Base-by-base conservation (phyloP, 2,888 invertebrate species). In the Caenorhabditis becei region DNA sequence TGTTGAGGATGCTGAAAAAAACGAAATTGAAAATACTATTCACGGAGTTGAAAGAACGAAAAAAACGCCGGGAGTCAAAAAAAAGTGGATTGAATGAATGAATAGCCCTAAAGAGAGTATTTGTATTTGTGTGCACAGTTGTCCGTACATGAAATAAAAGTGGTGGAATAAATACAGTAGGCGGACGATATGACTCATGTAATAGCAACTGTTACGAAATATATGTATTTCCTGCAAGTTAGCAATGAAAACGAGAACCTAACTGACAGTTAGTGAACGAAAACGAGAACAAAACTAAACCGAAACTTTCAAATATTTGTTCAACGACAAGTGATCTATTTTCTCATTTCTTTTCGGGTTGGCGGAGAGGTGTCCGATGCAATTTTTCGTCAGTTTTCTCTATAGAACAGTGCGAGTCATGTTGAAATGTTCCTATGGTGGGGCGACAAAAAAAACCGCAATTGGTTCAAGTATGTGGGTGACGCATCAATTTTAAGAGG, bases 91-190 rank as follows among this genome's bases (percentile, higher is more conserved):
- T 3, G 18, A 47, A 47, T 18, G 18, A 47, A n/a, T n/a, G 3
- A 47, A 41, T 41, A 14, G 7, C 41, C 3, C 41, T 14, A 41
- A 47, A 47, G 47, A 20, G 47, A 3, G 47, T 53, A 49, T 61
- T 44, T 66, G 53, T 35, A 44, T 61, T 23, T 75, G 75, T 75
- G 75, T 66, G 75, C 75, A 75, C 75, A 75, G 74, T 74, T 74
- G 47, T 59, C 72, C 65, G 54, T 54, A 18, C 23, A 53, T 53
- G 67, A 44, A 77, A 67, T 54, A 74, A 47, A 47, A 20, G 58
- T 35, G 24, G 14, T 14, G 16, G 24, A 37, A 58, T 32, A 58
- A 37, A 58, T 32, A 37, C 8, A 58, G 58, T n/a, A 37, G 58
- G 20, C 18, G 37, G 18, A 28, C 16, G 41, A 5, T 41, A 11